phyloP scores from a whole-genome alignment of 2,113 vertebrate species.

The Lethenteron reissneri region DNA sequence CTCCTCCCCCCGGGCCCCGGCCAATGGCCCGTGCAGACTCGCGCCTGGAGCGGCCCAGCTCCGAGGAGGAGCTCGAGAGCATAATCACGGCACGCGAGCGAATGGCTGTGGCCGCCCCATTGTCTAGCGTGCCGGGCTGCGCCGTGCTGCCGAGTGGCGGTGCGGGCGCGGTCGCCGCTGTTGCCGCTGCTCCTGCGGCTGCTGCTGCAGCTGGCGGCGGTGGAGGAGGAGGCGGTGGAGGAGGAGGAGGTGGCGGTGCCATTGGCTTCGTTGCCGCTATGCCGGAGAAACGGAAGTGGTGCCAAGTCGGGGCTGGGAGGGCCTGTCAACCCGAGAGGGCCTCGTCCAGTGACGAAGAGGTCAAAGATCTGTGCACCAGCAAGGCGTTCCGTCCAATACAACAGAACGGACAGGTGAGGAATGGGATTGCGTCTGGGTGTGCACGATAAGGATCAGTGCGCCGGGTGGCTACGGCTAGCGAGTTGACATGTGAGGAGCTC shows the following conservation, averaged over 20 bases:
- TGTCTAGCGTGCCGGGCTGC: no score
- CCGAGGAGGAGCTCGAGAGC: conserved; percentile 58
- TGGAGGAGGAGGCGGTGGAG: no score
- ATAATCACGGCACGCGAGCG: conserved; percentile 27
- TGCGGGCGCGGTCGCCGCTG: no score
- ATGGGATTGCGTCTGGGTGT: background rate
- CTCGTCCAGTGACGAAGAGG: conserved; percentile 62
- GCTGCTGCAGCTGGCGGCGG: no score
- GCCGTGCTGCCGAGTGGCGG: no score
- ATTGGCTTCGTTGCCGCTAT: conserved; percentile 14
- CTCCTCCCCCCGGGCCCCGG: conserved; percentile 31
- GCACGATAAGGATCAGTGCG: no score
- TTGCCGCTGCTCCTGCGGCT: no score
- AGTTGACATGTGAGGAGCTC: no score
- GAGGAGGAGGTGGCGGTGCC: no score
- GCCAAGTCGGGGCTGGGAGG: conserved; percentile 23
- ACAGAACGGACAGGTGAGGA: conserved; percentile 1
- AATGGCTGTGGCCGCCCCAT: no score
- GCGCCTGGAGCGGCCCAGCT: conserved; percentile 51
- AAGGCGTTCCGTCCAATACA: conserved; percentile 4
- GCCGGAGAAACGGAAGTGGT: conserved; percentile 41
- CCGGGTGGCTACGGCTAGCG: no score
- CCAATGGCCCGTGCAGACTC: conserved; percentile 42
- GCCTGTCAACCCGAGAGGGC: conserved; percentile 33
- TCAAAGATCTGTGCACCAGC: conserved; percentile 41